These are phyloP conservation scores for Euclidia mi DNA, from an alignment of 2,888 invertebrate genomes.

Conservation along the genomic window DNA sequence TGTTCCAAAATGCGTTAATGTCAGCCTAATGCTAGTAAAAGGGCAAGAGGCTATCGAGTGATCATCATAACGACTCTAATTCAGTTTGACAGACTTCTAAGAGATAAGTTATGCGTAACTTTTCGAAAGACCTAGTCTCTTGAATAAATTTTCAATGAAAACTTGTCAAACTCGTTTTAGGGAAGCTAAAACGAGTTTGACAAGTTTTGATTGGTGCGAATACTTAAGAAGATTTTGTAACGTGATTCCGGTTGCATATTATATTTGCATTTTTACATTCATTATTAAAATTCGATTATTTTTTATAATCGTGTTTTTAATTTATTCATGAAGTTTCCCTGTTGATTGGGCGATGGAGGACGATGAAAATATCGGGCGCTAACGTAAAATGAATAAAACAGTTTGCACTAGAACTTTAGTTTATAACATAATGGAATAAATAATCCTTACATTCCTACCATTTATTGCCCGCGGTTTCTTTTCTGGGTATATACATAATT, in stretches of 20 bases:
- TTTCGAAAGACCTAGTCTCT: conserved; percentile 76
- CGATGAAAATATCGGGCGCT: background rate
- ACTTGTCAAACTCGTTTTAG: conserved; percentile 81
- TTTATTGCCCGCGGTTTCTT: too few relatives aligned
- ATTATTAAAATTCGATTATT: conserved; percentile 39
- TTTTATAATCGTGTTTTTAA: conserved; percentile 21
- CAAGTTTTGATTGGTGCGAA: conserved; percentile 80
- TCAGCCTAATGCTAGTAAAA: conserved; percentile 57
- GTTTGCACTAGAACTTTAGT: background rate
- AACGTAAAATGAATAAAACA: background rate
- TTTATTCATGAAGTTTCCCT: conserved; percentile 14
- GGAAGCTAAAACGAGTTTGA: conserved; percentile 81
- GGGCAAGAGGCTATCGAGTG: conserved; percentile 58
- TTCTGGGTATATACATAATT: too few relatives aligned
- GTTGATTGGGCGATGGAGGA: background rate
- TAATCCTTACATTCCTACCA: too few relatives aligned
- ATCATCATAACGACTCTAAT: conserved; percentile 77
- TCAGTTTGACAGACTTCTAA: conserved; percentile 79
- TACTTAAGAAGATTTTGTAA: conserved; percentile 64
- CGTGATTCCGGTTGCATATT: conserved; percentile 44
- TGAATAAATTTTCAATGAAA: conserved; percentile 85
- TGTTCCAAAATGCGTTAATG: conserved; percentile 52
- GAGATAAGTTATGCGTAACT: conserved; percentile 79
- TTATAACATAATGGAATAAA: too few relatives aligned
- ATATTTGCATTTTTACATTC: conserved; percentile 49